Evolutionary conservation across 2,888 invertebrate species (phyloP).

Genomic region (Drosophila anomalata): DNA sequence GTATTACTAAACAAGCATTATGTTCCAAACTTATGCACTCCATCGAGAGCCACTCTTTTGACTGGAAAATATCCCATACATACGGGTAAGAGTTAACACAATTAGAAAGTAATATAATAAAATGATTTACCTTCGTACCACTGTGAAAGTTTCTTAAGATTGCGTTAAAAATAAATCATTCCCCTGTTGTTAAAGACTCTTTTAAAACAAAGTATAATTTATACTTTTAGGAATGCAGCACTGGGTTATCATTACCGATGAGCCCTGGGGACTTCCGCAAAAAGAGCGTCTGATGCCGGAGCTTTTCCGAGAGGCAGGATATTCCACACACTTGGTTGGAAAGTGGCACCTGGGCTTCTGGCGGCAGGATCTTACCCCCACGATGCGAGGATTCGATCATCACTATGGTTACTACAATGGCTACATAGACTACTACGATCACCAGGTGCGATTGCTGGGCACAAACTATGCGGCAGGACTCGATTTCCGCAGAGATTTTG

Average conservation of each 20-base stretch:
- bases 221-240: slow-evolving; percentile 88
- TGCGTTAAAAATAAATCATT: neutral
- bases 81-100: slow-evolving; percentile 85
- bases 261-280: slow-evolving; percentile 90
- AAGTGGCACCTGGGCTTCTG: slow-evolving; percentile 97
- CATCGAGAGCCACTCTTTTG: slow-evolving; percentile 91
- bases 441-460: slow-evolving; percentile 84
- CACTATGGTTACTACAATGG: slow-evolving; percentile 95
- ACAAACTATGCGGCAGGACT: slow-evolving; percentile 83
- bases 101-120: neutral
- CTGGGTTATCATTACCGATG: slow-evolving; percentile 87
- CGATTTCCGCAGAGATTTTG: slow-evolving; percentile 85
- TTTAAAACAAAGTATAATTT: neutral
- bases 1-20: slow-evolving; percentile 92
- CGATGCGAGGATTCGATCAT: slow-evolving; percentile 90
- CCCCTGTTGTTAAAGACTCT: no score
- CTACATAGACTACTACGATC: slow-evolving; percentile 91
- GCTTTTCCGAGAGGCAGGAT: slow-evolving; percentile 89
- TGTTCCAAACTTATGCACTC: slow-evolving; percentile 93
- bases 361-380: slow-evolving; percentile 86
- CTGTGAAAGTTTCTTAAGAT: neutral
- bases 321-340: slow-evolving; percentile 92
- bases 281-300: slow-evolving; percentile 89
- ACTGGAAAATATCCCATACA: slow-evolving; percentile 95
- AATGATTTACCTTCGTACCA: neutral